Evolutionary conservation across 2,113 vertebrate species (phyloP).

Genomic region (Peromyscus polionotus): DNA sequence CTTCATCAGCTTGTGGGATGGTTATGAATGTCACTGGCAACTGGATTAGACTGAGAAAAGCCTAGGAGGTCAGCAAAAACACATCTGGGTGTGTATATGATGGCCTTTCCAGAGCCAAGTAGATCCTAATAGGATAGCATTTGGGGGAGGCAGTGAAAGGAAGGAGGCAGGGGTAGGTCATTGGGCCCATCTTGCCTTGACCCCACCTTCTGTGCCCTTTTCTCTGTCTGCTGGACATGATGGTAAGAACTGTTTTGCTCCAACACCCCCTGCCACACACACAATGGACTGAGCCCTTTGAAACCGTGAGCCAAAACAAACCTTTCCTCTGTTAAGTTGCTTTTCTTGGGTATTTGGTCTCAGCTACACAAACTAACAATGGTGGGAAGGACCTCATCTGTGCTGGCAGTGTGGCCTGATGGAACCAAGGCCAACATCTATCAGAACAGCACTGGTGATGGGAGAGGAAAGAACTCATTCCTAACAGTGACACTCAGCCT

Average conservation of each 20-base stretch:
- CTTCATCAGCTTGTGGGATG: neutral
- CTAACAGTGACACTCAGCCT: neutral
- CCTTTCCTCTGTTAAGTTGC: neutral
- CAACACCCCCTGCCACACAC: too few species aligned
- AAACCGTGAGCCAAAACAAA: neutral
- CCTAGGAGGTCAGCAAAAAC: neutral
- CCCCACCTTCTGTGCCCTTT: neutral
- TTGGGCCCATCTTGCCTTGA: neutral
- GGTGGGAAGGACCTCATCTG: neutral
- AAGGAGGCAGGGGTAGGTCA: neutral
- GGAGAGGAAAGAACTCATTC: neutral
- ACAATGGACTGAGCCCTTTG: neutral
- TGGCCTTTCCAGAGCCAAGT: neutral
- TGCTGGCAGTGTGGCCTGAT: neutral
- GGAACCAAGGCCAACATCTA: neutral
- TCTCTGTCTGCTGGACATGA: neutral
- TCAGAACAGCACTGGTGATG: neutral
- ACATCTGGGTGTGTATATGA: neutral
- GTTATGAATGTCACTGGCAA: neutral
- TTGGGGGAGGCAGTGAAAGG: neutral
- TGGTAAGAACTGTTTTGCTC: neutral
- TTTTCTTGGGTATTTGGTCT: neutral
- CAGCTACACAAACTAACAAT: neutral
- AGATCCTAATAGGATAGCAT: neutral
- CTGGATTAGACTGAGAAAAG: neutral